These are phyloP conservation scores for Sus scrofa DNA, from an alignment of 2,113 vertebrate genomes.

Conservation along the genomic window DNA sequence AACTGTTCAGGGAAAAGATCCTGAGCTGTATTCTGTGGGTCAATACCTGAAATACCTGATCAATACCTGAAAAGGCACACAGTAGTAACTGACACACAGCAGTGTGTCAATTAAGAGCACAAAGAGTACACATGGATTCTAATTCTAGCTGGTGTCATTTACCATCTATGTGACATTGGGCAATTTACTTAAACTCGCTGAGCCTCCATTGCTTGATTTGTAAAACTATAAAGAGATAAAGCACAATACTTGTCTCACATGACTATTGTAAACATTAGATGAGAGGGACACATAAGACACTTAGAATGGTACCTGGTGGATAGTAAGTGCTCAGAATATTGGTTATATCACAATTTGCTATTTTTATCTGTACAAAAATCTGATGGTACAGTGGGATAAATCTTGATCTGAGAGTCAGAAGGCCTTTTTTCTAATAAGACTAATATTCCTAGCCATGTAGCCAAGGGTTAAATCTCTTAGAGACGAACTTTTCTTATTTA, in stretches of 20 bases:
- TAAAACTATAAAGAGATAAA: neutral
- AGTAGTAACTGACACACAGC: too few relatives aligned
- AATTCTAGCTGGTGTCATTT: neutral
- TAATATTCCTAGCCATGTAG: neutral
- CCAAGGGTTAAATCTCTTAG: neutral
- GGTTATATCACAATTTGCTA: neutral
- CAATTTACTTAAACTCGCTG: neutral
- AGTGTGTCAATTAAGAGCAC: neutral
- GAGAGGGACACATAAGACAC: neutral
- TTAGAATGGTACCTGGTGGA: neutral
- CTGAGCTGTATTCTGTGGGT: neutral
- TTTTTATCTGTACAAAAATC: slow-evolving; percentile 35
- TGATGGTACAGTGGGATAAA: neutral
- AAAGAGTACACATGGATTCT: neutral
- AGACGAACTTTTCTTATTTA: slow-evolving; percentile 28
- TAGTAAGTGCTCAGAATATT: neutral
- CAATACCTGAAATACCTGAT: neutral
- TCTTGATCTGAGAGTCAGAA: neutral
- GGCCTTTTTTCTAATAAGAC: neutral
- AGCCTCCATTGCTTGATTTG: neutral
- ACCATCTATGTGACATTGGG: neutral
- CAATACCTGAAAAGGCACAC: neutral
- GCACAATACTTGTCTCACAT: neutral
- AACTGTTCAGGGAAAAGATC: neutral
- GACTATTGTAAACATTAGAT: neutral